Base-by-base conservation (phyloP, 2,888 invertebrate genomes). In the Lepidochrysops patricia region DNA sequence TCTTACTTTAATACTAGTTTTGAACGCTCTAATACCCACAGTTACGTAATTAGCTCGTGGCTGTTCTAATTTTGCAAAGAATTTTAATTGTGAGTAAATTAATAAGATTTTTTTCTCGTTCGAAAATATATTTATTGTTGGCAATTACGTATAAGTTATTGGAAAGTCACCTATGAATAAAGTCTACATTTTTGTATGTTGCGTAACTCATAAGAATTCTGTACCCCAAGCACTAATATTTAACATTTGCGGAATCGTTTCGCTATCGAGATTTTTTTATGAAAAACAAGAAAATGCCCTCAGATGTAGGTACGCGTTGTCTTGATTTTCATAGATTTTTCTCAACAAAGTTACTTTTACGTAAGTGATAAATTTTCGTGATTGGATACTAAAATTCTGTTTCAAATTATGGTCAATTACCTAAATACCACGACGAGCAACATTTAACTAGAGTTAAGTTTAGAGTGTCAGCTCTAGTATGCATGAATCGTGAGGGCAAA, bases 21-120 rank as follows among this genome's bases (percentile, higher is more conserved):
- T 54, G 27, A 32, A 32, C 54, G 54, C 27, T 54, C 54, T 32
- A 54, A 27, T 54, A 32, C 54, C 5, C 19, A 15, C 27, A 7
- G 54, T 54, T 54, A 54, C 29, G 54, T 54, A 54, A 54, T 27
- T 54, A 32, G 7, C 54, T 32, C 27, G 29, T 29, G 5, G 52
- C 54, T 54, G 54, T 32, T 15, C 54, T 12, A 29, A 54, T 54
- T 54, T 32, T 29, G 9, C 19, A 54, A 54, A 29, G 54, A 19
- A 54, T 54, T 54, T 54, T 15, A 54, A 54, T 54, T 54, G 19
- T 52, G 15, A 13, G 4, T 29, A 19, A 32, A 54, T 23, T 54
- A 32, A 29, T 29, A 13, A 19, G 29, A 54, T 15, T 50, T 27
- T 13, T 15, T 27, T 32, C 29, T 27, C 54, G 13, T 26, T n/a